Evolutionary conservation across 2,797 vertebrate species (phyloP).

Genomic region (Leptoclinus maculatus): DNA sequence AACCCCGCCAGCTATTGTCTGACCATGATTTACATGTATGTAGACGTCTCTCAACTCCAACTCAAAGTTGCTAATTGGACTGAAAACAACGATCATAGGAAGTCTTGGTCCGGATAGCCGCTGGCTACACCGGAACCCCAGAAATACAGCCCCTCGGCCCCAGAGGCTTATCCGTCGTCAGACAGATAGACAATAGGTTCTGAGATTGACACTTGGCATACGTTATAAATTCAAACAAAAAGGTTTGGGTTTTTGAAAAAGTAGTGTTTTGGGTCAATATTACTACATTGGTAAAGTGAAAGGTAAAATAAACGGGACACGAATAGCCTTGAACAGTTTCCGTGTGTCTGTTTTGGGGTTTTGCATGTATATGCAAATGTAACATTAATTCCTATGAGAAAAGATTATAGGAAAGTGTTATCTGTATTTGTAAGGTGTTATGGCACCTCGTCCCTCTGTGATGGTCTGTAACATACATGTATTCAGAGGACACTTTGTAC

Average conservation of each 20-base stretch:
- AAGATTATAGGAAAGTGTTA: neutral
- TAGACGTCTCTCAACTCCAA: neutral
- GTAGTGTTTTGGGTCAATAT: neutral
- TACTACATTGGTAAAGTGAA: neutral
- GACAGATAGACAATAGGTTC: too few relatives aligned
- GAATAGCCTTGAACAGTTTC: neutral
- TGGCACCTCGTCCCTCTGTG: neutral
- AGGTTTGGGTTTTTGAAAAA: neutral
- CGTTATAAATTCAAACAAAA: too few relatives aligned
- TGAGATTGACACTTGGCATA: too few relatives aligned
- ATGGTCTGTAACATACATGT: neutral
- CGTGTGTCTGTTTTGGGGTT: neutral
- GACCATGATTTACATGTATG: too few relatives aligned
- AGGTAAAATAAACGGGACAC: neutral
- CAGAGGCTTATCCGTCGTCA: too few relatives aligned
- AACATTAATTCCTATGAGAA: neutral
- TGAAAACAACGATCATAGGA: too few relatives aligned
- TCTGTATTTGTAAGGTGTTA: neutral
- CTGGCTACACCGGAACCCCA: too few relatives aligned
- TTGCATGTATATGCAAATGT: neutral
- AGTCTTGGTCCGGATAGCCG: too few relatives aligned
- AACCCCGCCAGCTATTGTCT: too few relatives aligned
- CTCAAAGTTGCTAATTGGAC: too few relatives aligned
- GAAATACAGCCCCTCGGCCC: too few relatives aligned
- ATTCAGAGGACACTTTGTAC: conserved; percentile 11